A percentile compares a stretch with the other conserved stretches of the same genome.
phyloP scores from a whole-genome alignment of 2,888 invertebrate genomes.

The Asteroscopus sphinx region DNA sequence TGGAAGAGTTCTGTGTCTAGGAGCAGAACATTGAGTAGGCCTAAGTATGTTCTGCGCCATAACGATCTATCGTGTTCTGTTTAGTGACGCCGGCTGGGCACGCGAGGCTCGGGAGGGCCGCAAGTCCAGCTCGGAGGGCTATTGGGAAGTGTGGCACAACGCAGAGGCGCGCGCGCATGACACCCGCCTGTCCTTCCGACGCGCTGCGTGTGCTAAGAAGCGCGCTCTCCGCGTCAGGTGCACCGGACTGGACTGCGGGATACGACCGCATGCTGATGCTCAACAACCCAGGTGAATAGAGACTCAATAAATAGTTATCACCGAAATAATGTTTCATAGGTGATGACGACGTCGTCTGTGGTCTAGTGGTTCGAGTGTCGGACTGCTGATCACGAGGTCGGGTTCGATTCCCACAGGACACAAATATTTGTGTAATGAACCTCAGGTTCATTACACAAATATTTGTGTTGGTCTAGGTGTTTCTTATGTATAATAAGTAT shows the following conservation, averaged over 20 bases:
- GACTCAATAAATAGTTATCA: not conserved
- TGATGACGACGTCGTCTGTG: no score
- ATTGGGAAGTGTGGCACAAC: conserved; percentile 91
- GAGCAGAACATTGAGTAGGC: no score
- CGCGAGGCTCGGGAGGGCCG: conserved; percentile 84
- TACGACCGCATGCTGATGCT: conserved; percentile 91
- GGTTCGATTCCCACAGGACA: no score
- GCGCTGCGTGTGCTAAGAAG: conserved; percentile 90
- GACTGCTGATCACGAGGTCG: no score
- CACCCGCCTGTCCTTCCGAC: conserved; percentile 91
- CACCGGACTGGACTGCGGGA: conserved; percentile 92
- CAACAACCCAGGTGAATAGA: conserved; percentile 91
- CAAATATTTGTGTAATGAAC: no score
- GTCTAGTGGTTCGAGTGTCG: no score
- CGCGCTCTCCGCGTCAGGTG: conserved; percentile 92
- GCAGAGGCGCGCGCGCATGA: conserved; percentile 86
- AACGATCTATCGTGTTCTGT: conserved; percentile 16
- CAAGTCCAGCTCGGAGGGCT: conserved; percentile 77
- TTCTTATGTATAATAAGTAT: no score
- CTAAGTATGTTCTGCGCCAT: no score
- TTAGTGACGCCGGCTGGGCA: conserved; percentile 80
- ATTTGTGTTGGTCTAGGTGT: no score
- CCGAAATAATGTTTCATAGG: no score
- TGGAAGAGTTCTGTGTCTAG: no score
- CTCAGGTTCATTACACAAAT: no score